phyloP scores from a whole-genome alignment of 2,113 vertebrate species.

The Gadus macrocephalus region DNA sequence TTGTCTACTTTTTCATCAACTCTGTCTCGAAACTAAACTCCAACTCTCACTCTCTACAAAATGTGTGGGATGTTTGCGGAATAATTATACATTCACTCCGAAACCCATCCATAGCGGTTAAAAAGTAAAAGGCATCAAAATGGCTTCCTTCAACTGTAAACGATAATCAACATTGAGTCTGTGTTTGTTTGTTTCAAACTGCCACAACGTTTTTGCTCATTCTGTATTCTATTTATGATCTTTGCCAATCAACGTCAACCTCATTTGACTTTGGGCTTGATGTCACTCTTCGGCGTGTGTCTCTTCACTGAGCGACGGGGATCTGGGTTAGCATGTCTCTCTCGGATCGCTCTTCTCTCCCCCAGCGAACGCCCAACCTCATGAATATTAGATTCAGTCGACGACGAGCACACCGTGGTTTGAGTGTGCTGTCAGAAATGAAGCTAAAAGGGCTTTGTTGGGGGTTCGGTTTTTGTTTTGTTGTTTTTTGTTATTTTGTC shows the following conservation, averaged over 20 bases:
- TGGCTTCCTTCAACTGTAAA: no score
- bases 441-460: no score
- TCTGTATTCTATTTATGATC: background rate
- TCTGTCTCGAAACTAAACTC: no score
- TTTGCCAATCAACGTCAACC: background rate
- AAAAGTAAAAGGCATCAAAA: no score
- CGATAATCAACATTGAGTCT: no score
- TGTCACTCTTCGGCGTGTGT: background rate
- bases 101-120: background rate
- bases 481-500: no score
- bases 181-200: no score
- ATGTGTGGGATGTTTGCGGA: no score
- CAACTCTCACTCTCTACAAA: no score
- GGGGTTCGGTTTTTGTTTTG: no score
- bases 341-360: constrained; percentile 10
- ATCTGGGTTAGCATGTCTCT: constrained; percentile 21
- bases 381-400: constrained; percentile 22
- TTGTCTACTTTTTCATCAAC: no score
- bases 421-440: constrained; percentile 14
- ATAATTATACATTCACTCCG: no score
- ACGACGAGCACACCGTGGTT: background rate
- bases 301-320: constrained; percentile 23
- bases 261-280: background rate
- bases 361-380: constrained; percentile 7
- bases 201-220: background rate